Percentiles rank a stretch among this genome's conserved stretches.
phyloP scores from a whole-genome alignment of 2,113 vertebrate genomes.

The Nyctibius bracteatus region DNA sequence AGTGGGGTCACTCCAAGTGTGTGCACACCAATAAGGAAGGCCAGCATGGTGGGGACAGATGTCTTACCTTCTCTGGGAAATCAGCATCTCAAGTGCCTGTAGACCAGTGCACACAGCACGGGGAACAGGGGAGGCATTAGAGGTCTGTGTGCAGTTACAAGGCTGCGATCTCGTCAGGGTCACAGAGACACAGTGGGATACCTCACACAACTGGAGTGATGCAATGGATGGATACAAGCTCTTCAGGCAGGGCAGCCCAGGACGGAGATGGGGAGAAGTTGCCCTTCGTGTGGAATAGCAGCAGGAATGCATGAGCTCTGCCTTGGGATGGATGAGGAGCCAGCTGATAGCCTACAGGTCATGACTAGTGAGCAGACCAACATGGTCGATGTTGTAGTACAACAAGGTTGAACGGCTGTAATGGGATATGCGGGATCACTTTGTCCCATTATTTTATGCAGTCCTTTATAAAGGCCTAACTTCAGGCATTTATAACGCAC shows the following conservation, averaged over 20 bases:
- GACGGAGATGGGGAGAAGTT: background rate
- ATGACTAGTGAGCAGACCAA: background rate
- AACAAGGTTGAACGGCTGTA: background rate
- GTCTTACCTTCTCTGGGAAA: background rate
- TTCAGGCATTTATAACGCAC: background rate
- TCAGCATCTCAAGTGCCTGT: background rate
- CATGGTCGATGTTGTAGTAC: background rate
- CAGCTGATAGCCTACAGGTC: background rate
- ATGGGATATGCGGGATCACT: background rate
- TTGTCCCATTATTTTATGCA: background rate
- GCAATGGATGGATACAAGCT: background rate
- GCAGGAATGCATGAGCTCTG: background rate
- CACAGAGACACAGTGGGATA: background rate
- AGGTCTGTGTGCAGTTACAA: background rate
- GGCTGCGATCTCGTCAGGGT: background rate
- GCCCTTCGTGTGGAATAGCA: background rate
- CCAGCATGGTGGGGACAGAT: background rate
- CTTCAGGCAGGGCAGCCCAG: background rate
- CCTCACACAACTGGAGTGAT: background rate
- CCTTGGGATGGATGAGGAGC: background rate
- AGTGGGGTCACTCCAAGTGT: background rate
- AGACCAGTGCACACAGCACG: no score
- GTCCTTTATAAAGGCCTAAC: background rate
- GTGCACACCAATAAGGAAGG: background rate
- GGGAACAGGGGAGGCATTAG: background rate